phyloP scores from a whole-genome alignment of 2,888 invertebrate genomes.

The Apotomis capreana region DNA sequence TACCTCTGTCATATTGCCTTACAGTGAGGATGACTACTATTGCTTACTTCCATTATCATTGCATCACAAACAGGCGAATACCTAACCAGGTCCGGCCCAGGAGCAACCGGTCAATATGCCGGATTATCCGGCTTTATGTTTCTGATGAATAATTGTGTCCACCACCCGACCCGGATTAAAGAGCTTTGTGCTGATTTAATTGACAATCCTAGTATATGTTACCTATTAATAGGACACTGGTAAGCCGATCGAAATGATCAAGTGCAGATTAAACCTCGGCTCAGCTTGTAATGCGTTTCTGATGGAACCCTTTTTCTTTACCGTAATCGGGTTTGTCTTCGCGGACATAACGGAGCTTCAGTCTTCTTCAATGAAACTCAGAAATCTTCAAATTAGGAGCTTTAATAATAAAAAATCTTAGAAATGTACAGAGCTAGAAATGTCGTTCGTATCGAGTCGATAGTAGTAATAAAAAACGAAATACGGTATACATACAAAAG shows the following conservation, averaged over 20 bases:
- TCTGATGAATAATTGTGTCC: constrained; percentile 81
- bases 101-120: constrained; percentile 70
- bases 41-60: constrained; percentile 54
- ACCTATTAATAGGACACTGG: constrained; percentile 68
- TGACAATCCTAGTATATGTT: constrained; percentile 75
- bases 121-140: constrained; percentile 77
- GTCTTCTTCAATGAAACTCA: no score
- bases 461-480: no score
- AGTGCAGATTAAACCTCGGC: neutral
- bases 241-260: constrained; percentile 57
- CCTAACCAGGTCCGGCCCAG: constrained; percentile 48
- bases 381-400: no score
- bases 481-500: no score
- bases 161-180: constrained; percentile 75
- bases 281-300: no score
- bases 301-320: no score
- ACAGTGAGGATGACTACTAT: no score
- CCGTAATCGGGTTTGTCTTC: no score
- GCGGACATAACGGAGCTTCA: no score
- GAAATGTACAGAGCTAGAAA: no score
- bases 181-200: constrained; percentile 79
- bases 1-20: neutral
- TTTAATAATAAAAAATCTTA: no score
- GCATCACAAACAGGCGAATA: constrained; percentile 62
- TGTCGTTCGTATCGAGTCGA: no score